These are phyloP conservation scores for Herpetotheres cachinnans DNA, from an alignment of 2,113 vertebrate species.

Conservation along the genomic window DNA sequence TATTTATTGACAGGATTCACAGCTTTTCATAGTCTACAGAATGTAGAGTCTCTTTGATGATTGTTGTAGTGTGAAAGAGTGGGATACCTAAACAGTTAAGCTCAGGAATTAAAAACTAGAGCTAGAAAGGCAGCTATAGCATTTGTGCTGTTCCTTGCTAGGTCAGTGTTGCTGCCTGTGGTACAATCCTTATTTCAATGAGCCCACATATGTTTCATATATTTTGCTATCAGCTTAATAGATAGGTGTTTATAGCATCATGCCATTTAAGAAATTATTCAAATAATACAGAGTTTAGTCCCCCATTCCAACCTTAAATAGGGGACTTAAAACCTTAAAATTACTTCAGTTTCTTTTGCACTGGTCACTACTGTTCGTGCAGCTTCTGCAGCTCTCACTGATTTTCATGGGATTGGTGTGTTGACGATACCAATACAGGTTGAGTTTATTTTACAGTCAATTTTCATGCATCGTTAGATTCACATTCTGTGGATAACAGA, in stretches of 20 bases:
- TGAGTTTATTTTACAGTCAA: not conserved
- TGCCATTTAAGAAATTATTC: not conserved
- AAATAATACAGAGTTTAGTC: not conserved
- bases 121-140: not conserved
- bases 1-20: not conserved
- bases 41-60: not conserved
- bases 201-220: not conserved
- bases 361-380: not conserved
- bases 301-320: not conserved
- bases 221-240: not conserved
- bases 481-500: not conserved
- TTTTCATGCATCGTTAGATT: not conserved
- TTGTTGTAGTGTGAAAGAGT: not conserved
- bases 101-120: not conserved
- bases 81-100: not conserved
- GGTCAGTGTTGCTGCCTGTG: not conserved
- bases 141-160: not conserved
- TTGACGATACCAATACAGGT: not conserved
- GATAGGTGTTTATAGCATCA: not conserved
- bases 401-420: not conserved
- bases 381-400: not conserved
- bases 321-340: not conserved
- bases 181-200: not conserved
- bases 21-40: not conserved
- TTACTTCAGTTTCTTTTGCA: not conserved